Evolutionary conservation across 92 coral and sea anemone genomes (phyloP), one percentile per base, ranked within the genome.

Genomic region (Bergia puertoricense): DNA sequence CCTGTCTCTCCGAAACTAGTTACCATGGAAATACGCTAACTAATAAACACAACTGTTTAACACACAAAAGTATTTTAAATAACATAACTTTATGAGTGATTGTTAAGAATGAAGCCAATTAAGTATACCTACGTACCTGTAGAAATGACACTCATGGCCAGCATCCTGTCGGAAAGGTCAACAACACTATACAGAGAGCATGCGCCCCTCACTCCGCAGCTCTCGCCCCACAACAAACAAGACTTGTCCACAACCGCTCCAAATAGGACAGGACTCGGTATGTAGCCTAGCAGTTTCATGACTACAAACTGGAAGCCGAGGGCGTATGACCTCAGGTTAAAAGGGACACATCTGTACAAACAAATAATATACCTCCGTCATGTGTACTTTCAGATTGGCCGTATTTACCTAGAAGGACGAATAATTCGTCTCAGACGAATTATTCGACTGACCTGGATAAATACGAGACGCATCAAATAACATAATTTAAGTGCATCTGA

Each of bases 211-310:
- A 67, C 77, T 42, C 86, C 88, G 45, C 93, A 91, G 72, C 81
- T 87, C 72, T 87, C 56, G 14, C 89, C 93, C 93, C 93, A 91
- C 39, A 91, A 90, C 40, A 86, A 56, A 43, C 93, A 91, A 3
- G 93, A 86, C 65, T 91, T 91, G 88, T 91, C 93, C 7, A 91
- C 89, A 23, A 91, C 88, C 5, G 91, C 88, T 11, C 93, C 93
- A 67, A 91, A 87, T n/a, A 91, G 73, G 15, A 91, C 91, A 36
- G 93, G 93, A n/a, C 93, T 89, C 20, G 93, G 93, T 73, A 91
- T 91, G 44, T 85, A 87, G 71, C 93, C 93, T 4, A 91, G 81
- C 23, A 80, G 69, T 36, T 88, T 86, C 90, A 88, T 91, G 75
- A 91, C 15, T 5, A 91, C 81, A 77, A 88, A 91, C 76, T 91